Evolutionary conservation across 2,113 vertebrate species (phyloP), one percentile per base, ranked within the genome.

Genomic region (Eupsittula cactorum): DNA sequence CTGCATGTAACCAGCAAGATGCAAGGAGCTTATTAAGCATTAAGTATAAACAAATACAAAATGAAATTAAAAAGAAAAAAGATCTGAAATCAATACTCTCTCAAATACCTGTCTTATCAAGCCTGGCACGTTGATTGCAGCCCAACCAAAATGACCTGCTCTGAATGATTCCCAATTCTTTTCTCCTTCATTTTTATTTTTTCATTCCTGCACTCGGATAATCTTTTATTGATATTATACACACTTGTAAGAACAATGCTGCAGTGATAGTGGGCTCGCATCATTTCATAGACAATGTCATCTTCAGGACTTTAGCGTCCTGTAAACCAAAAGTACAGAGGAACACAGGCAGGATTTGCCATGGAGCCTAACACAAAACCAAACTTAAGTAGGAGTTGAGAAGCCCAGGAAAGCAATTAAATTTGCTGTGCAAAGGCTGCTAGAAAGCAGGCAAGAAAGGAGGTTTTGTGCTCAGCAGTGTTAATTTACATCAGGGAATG

Each of bases 191-290:
- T 93, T 94, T 94, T 84, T 90, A 33, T 95, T 88, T 93, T 93
- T 92, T 92, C 73, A 78, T 90, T 92, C 28, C 50, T 67, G 46
- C 50, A 77, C 73, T 92, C 0, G 0, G 76, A 95, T 91, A 88
- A 93, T 92, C 80, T 92, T 93, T 93, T 93, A 93, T 93, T 95
- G 90, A 86, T 96, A 94, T 50, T 73, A 83, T 70, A 50, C 64
- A 86, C 0, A 2, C 50, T 74, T 88, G 55, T 86, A 78, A 81
- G 92, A 94, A 92, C 80, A 93, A 90, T 77, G 73, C 31, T 81
- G 76, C 53, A 92, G 63, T 82, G 71, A 86, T 24, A 77, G 73
- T 47, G 46, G 49, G 64, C 46, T 93, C 95, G 85, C 82, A 64
- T 91, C 73, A 63, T 80, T 94, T 96, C 83, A 92, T 31, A 81